Evolutionary conservation across 2,113 vertebrate genomes (phyloP), one percentile per base, ranked within the genome.

Genomic region (Hoplias malabaricus): DNA sequence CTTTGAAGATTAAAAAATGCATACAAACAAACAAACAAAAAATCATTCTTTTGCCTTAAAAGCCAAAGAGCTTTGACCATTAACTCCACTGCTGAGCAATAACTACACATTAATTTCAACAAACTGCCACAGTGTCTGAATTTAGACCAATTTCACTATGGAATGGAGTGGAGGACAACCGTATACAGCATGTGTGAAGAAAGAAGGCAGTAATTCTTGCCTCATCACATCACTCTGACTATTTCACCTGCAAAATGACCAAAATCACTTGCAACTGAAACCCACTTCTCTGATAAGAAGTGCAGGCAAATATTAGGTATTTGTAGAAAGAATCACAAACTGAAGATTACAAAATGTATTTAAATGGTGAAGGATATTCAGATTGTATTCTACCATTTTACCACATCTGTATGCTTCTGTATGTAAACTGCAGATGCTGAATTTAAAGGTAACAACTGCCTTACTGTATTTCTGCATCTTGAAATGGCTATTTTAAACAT

Each of bases 31-130:
- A n/a, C n/a, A n/a, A n/a, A n/a, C n/a, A n/a, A n/a, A n/a, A n/a
- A n/a, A n/a, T n/a, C 25, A 56, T 34, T 9, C 21, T 14, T 25
- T 13, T 14, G 48, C 10, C 33, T 16, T 54, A 33, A 8, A 1
- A 40, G 36, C 9, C 33, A 66, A 6, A 12, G n/a, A 66, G 14
- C 23, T 66, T 36, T 25, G 31, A 33, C 63, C 14, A 40, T 75
- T 66, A 66, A n/a, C 2, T 66, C 33, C 29, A 9, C 21, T 36
- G 23, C 27, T 33, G 50, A 53, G 75, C 75, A 77, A 43, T 69
- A 77, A 16, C 27, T 59, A 57, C 43, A 33, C 3, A 73, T 54
- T 38, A 27, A 3, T 48, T 5, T 33, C 2, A 4, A 9, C 31
- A 23, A 36, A 16, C 23, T 75, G 43, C 42, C 36, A 27, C 25